Evolutionary conservation across 1,140 invertebrate species (phyloP).

Genomic region (Geopemphigus sp.): DNA sequence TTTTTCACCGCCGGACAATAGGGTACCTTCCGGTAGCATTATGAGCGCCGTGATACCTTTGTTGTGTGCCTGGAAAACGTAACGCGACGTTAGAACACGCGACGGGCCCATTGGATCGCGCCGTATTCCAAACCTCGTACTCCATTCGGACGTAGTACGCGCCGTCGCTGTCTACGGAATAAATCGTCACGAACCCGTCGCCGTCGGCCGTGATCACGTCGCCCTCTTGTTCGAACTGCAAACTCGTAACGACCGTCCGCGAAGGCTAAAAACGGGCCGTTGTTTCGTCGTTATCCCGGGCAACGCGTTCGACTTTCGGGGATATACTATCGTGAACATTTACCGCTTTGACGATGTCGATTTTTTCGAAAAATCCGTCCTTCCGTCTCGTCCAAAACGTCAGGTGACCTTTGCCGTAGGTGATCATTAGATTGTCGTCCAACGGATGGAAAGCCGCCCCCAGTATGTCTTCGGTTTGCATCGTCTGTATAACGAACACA

Average conservation of each 20-base stretch:
- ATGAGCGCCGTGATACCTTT: constrained; percentile 82
- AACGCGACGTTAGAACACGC: not conserved
- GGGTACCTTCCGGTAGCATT: constrained; percentile 83
- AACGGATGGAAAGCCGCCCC: constrained; percentile 89
- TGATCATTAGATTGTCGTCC: constrained; percentile 89
- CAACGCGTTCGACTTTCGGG: too few species aligned
- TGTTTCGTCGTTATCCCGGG: too few species aligned
- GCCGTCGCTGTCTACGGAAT: constrained; percentile 82
- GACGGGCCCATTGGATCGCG: not conserved
- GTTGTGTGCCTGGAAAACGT: constrained; percentile 66
- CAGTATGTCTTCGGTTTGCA: constrained; percentile 81
- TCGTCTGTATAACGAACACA: constrained; percentile 59
- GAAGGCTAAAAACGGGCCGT: constrained; percentile 66
- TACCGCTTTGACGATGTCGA: constrained; percentile 81
- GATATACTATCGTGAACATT: constrained; percentile 52
- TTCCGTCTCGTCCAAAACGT: constrained; percentile 89
- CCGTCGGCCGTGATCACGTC: constrained; percentile 92
- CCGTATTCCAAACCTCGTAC: constrained; percentile 66
- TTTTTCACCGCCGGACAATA: constrained; percentile 85
- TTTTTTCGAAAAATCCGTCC: constrained; percentile 83
- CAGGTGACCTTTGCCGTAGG: constrained; percentile 87
- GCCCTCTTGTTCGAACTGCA: constrained; percentile 90
- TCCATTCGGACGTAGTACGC: constrained; percentile 84
- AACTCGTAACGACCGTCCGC: constrained; percentile 74
- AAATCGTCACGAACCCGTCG: constrained; percentile 91